These are phyloP conservation scores for Drosophila rufa DNA, from an alignment of 1,140 invertebrate species.

Conservation along the genomic window DNA sequence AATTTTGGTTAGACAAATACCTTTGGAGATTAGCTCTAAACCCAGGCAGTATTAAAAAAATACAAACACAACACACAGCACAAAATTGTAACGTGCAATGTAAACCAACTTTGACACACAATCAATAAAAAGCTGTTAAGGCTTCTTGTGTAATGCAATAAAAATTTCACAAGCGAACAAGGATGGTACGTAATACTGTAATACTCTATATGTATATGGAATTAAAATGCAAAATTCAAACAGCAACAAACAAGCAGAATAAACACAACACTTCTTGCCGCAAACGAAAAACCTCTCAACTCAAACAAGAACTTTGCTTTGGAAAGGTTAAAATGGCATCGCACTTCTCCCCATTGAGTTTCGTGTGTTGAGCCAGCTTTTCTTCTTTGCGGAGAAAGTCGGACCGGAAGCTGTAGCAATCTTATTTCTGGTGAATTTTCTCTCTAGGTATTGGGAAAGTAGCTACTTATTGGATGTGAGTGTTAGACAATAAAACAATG, in stretches of 20 bases:
- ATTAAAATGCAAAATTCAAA: slow-evolving; percentile 52
- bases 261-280: slow-evolving; percentile 33
- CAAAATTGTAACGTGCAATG: slow-evolving; percentile 12
- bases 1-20: slow-evolving; percentile 27
- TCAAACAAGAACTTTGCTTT: neutral
- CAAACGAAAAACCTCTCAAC: neutral
- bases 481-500: neutral
- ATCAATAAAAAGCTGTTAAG: slow-evolving; percentile 52
- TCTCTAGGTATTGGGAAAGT: neutral
- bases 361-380: neutral
- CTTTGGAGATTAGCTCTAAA: slow-evolving; percentile 12
- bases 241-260: slow-evolving; percentile 10
- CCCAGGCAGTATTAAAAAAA: slow-evolving; percentile 15
- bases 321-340: neutral
- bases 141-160: slow-evolving; percentile 61
- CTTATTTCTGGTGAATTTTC: neutral
- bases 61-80: neutral
- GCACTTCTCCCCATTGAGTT: neutral
- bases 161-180: slow-evolving; percentile 22
- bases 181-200: slow-evolving; percentile 1
- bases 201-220: slow-evolving; percentile 21
- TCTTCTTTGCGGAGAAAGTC: neutral
- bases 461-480: neutral
- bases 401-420: neutral
- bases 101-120: slow-evolving; percentile 40